Conservation (phyloP, 92 coral and sea anemone genomes). For the Anthopleura xanthogrammica region DNA sequence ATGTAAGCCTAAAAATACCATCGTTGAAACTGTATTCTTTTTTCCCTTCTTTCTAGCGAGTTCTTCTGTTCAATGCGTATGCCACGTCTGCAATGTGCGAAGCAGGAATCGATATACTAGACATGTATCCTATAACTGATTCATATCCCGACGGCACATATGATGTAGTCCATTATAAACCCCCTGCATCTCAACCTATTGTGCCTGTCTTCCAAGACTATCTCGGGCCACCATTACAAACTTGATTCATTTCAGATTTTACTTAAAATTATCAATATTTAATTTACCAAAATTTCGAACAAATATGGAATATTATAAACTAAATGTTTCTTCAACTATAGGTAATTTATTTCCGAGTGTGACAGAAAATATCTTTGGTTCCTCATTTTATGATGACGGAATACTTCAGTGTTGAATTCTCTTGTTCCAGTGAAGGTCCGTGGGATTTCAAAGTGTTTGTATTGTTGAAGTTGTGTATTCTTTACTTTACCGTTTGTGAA, state of each 20-base stretch:
- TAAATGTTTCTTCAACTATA: too few relatives aligned
- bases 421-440: neutral
- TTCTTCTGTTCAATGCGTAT: slow-evolving; percentile 54
- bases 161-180: slow-evolving; percentile 62
- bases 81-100: slow-evolving; percentile 67
- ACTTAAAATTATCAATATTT: too few relatives aligned
- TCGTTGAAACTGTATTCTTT: neutral
- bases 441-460: too few relatives aligned
- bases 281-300: too few relatives aligned
- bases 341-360: too few relatives aligned
- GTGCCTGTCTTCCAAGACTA: slow-evolving; percentile 45
- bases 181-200: slow-evolving; percentile 67
- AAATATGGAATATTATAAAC: too few relatives aligned
- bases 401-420: too few relatives aligned
- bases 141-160: slow-evolving; percentile 65
- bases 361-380: too few relatives aligned
- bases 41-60: slow-evolving; percentile 31
- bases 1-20: too few relatives aligned
- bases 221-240: slow-evolving; percentile 16
- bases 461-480: too few relatives aligned
- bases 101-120: slow-evolving; percentile 56
- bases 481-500: too few relatives aligned
- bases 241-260: neutral
- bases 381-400: too few relatives aligned
- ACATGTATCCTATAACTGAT: slow-evolving; percentile 66